A percentile compares a stretch with the other conserved stretches of the same genome.
phyloP scores from a whole-genome alignment of 2,113 vertebrate species.

The Meriones unguiculatus region DNA sequence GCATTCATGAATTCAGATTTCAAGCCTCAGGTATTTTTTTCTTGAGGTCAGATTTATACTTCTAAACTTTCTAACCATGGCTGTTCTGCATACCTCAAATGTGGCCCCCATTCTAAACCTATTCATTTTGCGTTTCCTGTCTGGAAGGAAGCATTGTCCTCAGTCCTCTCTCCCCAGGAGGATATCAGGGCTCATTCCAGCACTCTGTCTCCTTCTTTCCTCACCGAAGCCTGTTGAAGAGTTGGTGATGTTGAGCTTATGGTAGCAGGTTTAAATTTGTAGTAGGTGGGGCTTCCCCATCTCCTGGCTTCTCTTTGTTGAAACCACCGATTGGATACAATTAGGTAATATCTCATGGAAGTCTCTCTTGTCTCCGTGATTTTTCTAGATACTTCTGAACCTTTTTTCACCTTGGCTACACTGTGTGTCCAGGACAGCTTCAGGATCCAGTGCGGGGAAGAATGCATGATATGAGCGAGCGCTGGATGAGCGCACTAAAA shows the following conservation, averaged over 20 bases:
- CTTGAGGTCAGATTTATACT: slow-evolving; percentile 26
- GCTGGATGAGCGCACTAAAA: neutral
- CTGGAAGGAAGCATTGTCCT: neutral
- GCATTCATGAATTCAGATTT: slow-evolving; percentile 43
- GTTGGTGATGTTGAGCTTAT: slow-evolving; percentile 30
- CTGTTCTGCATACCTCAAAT: neutral
- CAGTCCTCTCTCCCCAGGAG: neutral
- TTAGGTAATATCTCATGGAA: slow-evolving; percentile 24
- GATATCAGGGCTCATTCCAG: neutral
- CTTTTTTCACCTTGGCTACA: neutral
- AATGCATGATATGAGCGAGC: neutral
- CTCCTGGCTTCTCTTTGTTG: slow-evolving; percentile 2
- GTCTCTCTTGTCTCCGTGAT: neutral
- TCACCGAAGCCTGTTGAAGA: neutral
- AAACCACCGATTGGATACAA: neutral
- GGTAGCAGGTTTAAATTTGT: too few species aligned
- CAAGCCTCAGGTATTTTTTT: slow-evolving; percentile 17
- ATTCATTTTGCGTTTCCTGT: neutral
- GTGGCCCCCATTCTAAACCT: neutral
- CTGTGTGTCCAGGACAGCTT: neutral
- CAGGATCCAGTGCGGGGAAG: neutral
- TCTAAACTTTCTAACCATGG: neutral
- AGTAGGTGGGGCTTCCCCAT: neutral
- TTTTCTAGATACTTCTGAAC: slow-evolving; percentile 26
- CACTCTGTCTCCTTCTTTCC: neutral